phyloP scores from a whole-genome alignment of 2,113 vertebrate species.

The Mormyrus lacerda region DNA sequence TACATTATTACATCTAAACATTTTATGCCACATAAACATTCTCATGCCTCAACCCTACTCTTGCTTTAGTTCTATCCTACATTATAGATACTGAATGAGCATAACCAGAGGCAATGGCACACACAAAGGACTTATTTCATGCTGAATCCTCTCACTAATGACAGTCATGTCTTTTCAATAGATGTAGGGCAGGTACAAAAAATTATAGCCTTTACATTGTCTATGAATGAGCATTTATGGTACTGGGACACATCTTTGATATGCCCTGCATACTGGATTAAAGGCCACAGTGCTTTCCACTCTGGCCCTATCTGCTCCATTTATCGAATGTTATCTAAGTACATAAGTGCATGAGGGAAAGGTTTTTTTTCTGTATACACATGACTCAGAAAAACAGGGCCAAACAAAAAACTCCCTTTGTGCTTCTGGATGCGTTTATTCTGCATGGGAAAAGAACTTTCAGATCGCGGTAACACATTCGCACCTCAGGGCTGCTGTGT shows the following conservation, averaged over 20 bases:
- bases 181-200: neutral
- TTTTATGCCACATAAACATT: neutral
- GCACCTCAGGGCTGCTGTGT: neutral
- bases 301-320: neutral
- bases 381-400: neutral
- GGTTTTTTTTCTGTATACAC: neutral
- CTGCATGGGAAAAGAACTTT: neutral
- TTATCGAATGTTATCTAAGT: conserved; percentile 11
- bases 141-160: neutral
- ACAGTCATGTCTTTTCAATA: neutral
- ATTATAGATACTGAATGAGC: neutral
- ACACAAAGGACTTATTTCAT: neutral
- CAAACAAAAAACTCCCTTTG: neutral
- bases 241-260: neutral
- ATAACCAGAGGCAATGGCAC: neutral
- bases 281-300: neutral
- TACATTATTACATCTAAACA: neutral
- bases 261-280: neutral
- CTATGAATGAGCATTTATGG: neutral
- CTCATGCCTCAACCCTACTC: neutral
- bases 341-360: neutral
- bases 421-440: neutral
- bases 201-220: neutral
- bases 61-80: neutral
- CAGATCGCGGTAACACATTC: neutral